These are phyloP conservation scores for Phylloscopus trochiloides DNA, from an alignment of 2,113 vertebrate species.

Conservation along the genomic window DNA sequence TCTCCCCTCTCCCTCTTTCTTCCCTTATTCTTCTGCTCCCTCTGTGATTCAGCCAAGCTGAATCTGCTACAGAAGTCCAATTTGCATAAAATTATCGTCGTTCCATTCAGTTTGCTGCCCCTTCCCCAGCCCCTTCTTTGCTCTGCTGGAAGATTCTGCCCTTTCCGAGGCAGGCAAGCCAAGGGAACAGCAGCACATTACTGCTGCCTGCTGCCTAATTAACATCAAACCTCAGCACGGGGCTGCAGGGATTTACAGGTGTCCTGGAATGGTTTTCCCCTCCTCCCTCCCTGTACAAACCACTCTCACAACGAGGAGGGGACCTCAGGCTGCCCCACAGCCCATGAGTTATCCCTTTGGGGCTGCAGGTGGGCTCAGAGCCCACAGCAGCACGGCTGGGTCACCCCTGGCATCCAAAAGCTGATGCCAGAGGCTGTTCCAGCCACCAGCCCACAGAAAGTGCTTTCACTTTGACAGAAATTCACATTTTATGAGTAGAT, in stretches of 20 bases:
- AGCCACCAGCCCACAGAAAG: slow-evolving; percentile 30
- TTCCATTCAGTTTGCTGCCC: slow-evolving; percentile 68
- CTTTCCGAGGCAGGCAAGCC: slow-evolving; percentile 61
- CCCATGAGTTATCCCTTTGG: not conserved
- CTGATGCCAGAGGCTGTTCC: slow-evolving; percentile 22
- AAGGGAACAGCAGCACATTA: slow-evolving; percentile 59
- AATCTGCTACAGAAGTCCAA: slow-evolving; percentile 60
- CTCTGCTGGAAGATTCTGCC: slow-evolving; percentile 66
- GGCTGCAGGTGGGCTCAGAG: slow-evolving; percentile 1
- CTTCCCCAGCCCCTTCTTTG: slow-evolving; percentile 58
- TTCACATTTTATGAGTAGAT: not conserved
- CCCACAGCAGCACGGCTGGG: slow-evolving; percentile 9
- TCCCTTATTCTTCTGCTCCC: slow-evolving; percentile 37
- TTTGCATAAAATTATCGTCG: slow-evolving; percentile 72
- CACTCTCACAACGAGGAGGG: slow-evolving; percentile 43
- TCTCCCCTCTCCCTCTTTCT: not conserved
- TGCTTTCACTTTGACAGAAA: slow-evolving; percentile 17
- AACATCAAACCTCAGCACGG: slow-evolving; percentile 68
- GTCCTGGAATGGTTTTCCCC: slow-evolving; percentile 48
- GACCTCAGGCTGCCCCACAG: slow-evolving; percentile 51
- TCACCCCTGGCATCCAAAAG: not conserved
- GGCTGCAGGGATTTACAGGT: slow-evolving; percentile 73
- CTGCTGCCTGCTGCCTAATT: slow-evolving; percentile 71
- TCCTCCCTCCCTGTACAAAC: not conserved
- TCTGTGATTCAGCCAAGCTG: slow-evolving; percentile 57